A percentile compares a stretch with the other conserved stretches of the same genome.
Conservation (phyloP, 2,113 vertebrate genomes). For the Xenotilapia flavipinnis region DNA sequence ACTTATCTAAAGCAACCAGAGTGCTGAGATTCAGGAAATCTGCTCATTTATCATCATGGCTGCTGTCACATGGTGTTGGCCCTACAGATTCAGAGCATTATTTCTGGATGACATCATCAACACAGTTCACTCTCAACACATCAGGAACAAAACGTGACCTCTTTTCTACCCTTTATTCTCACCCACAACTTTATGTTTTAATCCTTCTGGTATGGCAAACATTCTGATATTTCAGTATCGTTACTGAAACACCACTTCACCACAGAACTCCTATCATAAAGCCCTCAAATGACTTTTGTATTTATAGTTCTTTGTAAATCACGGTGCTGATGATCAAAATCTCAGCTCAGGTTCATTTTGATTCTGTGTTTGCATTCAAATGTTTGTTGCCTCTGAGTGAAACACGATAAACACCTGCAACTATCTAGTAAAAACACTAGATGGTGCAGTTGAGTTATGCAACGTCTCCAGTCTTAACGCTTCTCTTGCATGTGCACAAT, state of each 20-base stretch:
- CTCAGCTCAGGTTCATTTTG: background rate
- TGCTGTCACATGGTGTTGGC: background rate
- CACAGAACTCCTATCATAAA: background rate
- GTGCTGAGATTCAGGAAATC: background rate
- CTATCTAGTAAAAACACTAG: background rate
- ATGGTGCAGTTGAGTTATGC: slow-evolving; percentile 11
- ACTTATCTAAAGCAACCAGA: background rate
- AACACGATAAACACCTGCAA: background rate
- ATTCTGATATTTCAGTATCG: background rate
- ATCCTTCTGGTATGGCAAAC: background rate
- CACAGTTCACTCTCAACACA: background rate
- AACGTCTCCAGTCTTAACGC: background rate
- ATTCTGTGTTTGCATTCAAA: background rate
- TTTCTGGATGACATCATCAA: background rate
- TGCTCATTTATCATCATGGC: background rate
- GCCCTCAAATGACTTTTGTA: accelerated
- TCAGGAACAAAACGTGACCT: background rate
- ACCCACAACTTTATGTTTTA: background rate
- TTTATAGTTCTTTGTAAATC: background rate
- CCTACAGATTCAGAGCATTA: background rate
- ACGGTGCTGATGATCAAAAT: background rate
- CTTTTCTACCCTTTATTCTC: background rate
- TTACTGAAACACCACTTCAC: background rate
- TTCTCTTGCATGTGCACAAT: background rate
- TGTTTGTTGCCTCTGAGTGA: background rate